These are phyloP conservation scores for Sarcophaga subvicina DNA, from an alignment of 2,888 invertebrate genomes.

Conservation along the genomic window DNA sequence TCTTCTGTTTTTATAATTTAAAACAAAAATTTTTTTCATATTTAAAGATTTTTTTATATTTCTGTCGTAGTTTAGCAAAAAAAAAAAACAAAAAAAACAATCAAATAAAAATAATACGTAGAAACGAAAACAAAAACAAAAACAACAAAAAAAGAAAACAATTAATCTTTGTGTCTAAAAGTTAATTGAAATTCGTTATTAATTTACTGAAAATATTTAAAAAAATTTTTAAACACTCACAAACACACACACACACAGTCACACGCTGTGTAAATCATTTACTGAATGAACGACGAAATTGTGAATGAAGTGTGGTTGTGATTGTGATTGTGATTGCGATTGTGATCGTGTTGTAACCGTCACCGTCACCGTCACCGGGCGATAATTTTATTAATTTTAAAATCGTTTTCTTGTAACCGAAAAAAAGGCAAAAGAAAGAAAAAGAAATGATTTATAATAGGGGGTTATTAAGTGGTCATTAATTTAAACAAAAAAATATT, in stretches of 20 bases:
- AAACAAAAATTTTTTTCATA: conserved; percentile 21
- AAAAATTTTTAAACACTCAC: background rate
- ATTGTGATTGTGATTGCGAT: background rate
- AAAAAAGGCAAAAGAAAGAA: too few species aligned
- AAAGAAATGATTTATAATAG: too few species aligned
- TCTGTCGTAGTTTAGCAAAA: background rate
- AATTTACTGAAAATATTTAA: conserved; percentile 23
- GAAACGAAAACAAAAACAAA: background rate
- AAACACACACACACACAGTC: background rate
- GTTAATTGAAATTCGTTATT: conserved; percentile 23
- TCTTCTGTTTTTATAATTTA: too few species aligned
- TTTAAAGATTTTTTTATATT: background rate
- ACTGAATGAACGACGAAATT: conserved; percentile 15
- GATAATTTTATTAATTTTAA: too few species aligned
- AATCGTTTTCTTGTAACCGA: too few species aligned
- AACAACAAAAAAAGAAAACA: conserved; percentile 17
- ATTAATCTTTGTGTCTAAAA: conserved; percentile 37
- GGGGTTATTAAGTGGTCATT: too few species aligned
- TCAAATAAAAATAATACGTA: conserved; percentile 16
- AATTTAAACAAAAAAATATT: too few species aligned
- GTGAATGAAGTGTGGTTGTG: background rate
- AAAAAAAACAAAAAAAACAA: background rate
- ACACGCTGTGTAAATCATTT: background rate
- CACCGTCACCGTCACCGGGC: too few species aligned
- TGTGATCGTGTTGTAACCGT: background rate